These are phyloP conservation scores for Rotaria socialis DNA, from an alignment of 2,888 invertebrate species.

Conservation along the genomic window DNA sequence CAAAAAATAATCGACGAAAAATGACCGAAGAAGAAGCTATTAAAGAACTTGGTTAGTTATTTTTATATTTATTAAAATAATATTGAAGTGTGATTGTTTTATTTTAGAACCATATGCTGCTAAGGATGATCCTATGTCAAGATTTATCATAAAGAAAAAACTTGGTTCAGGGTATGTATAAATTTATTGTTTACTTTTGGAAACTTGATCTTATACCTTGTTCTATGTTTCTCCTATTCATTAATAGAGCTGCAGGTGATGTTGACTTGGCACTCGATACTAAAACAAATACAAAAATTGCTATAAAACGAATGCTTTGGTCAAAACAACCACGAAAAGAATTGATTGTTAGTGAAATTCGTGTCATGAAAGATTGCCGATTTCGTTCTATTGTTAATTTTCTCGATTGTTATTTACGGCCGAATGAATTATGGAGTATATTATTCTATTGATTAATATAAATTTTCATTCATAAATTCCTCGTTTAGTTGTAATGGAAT, in stretches of 20 bases:
- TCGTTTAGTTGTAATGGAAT: constrained; percentile 74
- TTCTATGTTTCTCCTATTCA: neutral
- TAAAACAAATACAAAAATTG: constrained; percentile 72
- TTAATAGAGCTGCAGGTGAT: constrained; percentile 73
- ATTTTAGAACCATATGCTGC: constrained; percentile 38
- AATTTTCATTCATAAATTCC: too few relatives aligned
- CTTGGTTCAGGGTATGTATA: constrained; percentile 43
- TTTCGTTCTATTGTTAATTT: constrained; percentile 83
- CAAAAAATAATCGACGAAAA: neutral
- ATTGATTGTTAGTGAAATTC: constrained; percentile 85
- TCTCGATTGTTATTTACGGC: constrained; percentile 78
- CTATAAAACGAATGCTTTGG: constrained; percentile 91
- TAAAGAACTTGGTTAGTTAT: constrained; percentile 20
- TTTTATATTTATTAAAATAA: neutral
- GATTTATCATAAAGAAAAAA: constrained; percentile 43
- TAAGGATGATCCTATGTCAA: constrained; percentile 38
- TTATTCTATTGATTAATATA: too few relatives aligned
- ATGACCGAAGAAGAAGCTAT: constrained; percentile 45
- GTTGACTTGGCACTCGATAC: constrained; percentile 80
- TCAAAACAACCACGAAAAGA: constrained; percentile 90
- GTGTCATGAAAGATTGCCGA: constrained; percentile 50
- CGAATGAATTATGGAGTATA: constrained; percentile 79
- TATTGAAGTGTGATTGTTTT: neutral
- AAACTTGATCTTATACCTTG: neutral
- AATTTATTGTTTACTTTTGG: neutral